phyloP scores from a whole-genome alignment of 2,113 vertebrate species.

The Poeciliopsis turrubarensis region DNA sequence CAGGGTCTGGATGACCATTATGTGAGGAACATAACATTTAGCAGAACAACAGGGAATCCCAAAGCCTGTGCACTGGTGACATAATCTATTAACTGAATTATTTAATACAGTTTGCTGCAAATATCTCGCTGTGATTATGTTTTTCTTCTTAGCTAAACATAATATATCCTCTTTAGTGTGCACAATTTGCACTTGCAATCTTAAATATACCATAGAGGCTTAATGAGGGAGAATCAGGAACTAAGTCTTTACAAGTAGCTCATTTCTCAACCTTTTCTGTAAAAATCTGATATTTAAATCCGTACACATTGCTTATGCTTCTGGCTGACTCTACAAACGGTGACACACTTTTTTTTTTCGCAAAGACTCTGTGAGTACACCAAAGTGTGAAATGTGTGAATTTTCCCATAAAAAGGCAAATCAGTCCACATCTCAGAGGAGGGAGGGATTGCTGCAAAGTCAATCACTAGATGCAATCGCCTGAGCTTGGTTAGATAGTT shows the following conservation, averaged over 20 bases:
- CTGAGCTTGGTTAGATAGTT: neutral
- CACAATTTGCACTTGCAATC: neutral
- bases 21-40: conserved; percentile 40
- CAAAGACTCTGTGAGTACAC: neutral
- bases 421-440: neutral
- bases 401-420: neutral
- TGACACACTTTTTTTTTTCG: neutral
- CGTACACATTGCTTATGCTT: neutral
- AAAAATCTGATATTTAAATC: neutral
- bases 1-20: conserved; percentile 20
- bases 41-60: conserved; percentile 27
- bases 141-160: neutral
- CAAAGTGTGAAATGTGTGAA: neutral
- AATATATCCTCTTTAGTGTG: neutral
- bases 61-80: conserved; percentile 9
- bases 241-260: neutral
- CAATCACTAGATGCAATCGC: neutral
- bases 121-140: neutral
- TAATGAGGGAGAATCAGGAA: neutral
- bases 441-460: neutral
- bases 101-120: conserved; percentile 15
- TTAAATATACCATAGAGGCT: neutral
- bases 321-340: neutral
- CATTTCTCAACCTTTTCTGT: neutral
- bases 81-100: conserved; percentile 22